These are phyloP conservation scores for Belgica antarctica DNA, from an alignment of 2,888 invertebrate genomes.

Conservation along the genomic window DNA sequence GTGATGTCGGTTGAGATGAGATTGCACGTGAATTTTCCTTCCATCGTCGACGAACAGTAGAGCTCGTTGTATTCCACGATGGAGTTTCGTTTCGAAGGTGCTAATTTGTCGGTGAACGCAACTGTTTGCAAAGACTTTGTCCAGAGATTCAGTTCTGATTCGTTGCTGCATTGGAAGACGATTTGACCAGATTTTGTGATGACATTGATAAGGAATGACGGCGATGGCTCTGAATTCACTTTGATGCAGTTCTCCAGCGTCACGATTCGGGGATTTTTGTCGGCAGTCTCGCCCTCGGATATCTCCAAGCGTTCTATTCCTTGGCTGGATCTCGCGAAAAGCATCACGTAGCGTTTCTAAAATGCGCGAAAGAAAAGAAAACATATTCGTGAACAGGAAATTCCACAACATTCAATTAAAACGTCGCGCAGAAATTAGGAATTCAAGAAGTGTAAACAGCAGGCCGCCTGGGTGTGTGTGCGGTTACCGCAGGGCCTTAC, in stretches of 20 bases:
- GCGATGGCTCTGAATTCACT: constrained; percentile 66
- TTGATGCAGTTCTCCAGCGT: constrained; percentile 85
- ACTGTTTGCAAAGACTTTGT: constrained; percentile 75
- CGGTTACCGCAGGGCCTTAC: constrained; percentile 52
- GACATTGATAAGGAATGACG: constrained; percentile 63
- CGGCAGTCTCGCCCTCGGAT: constrained; percentile 72
- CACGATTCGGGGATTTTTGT: constrained; percentile 71
- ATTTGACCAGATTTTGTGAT: constrained; percentile 72
- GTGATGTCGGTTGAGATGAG: constrained; percentile 77
- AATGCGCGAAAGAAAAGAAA: constrained; percentile 23
- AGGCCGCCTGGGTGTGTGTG: constrained; percentile 1
- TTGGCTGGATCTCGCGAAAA: constrained; percentile 79
- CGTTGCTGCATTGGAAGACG: constrained; percentile 61
- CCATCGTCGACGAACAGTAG: constrained; percentile 77
- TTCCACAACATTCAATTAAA: constrained; percentile 18
- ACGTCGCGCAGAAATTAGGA: background rate
- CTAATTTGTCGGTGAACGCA: constrained; percentile 69
- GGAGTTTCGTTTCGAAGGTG: constrained; percentile 51
- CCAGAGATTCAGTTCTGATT: constrained; percentile 74
- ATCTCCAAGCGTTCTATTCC: constrained; percentile 84
- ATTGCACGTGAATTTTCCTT: constrained; percentile 76
- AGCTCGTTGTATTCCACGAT: constrained; percentile 79
- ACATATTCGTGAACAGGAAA: constrained; percentile 33
- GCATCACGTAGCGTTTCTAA: constrained; percentile 63
- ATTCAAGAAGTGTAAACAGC: background rate